These are phyloP conservation scores for Marasmarcha lunaedactyla DNA, from an alignment of 2,888 invertebrate genomes.

Conservation along the genomic window DNA sequence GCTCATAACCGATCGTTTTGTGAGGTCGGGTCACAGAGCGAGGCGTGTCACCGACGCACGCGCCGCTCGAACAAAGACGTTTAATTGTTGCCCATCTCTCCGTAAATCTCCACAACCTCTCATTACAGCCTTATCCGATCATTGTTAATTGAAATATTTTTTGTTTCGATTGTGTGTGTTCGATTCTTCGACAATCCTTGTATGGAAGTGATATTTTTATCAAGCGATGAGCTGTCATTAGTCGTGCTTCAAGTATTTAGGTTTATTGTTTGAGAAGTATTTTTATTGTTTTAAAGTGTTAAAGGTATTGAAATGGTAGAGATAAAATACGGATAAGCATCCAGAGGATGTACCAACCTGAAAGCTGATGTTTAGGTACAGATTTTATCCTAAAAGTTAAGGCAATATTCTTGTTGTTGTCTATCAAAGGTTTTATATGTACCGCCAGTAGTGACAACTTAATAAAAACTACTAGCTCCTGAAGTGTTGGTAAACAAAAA, in stretches of 20 bases:
- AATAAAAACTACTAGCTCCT: too few species aligned
- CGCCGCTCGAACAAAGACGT: conserved; percentile 50
- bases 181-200: not conserved
- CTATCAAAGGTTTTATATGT: too few species aligned
- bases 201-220: conserved; percentile 1
- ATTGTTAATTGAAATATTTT: conserved; percentile 63
- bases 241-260: not conserved
- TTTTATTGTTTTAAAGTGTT: too few species aligned
- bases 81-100: conserved; percentile 59
- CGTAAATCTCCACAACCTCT: conserved; percentile 59
- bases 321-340: too few species aligned
- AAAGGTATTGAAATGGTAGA: too few species aligned
- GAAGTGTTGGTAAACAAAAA: too few species aligned
- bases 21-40: conserved; percentile 27
- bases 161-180: conserved; percentile 25
- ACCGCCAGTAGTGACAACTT: too few species aligned
- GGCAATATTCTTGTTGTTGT: too few species aligned
- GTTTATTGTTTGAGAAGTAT: not conserved
- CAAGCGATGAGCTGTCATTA: not conserved
- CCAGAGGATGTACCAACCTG: too few species aligned
- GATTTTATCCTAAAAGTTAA: too few species aligned
- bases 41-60: conserved; percentile 20
- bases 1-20: conserved; percentile 22
- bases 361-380: too few species aligned
- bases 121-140: conserved; percentile 56